Percentiles rank a stretch among this genome's conserved stretches.
phyloP scores from a whole-genome alignment of 2,888 invertebrate genomes.

The Campoplex capitator region DNA sequence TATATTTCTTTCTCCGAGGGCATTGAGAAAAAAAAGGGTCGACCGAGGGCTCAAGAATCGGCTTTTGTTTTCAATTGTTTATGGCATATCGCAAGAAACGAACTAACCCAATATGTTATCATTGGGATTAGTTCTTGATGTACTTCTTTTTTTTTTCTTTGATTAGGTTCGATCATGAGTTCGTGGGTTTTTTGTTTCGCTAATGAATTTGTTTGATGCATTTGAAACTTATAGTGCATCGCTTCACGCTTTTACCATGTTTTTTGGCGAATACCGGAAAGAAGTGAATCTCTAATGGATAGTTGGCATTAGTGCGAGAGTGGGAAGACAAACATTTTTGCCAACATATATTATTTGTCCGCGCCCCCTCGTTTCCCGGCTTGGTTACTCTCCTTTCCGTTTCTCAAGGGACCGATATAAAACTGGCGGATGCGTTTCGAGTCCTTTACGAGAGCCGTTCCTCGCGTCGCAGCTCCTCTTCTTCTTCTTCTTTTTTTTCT shows the following conservation, averaged over 20 bases:
- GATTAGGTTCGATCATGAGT: neutral
- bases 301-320: neutral
- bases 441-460: conserved; percentile 65
- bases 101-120: neutral
- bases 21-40: neutral
- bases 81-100: neutral
- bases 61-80: neutral
- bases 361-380: conserved; percentile 19
- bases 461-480: conserved; percentile 59
- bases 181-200: neutral
- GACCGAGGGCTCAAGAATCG: neutral
- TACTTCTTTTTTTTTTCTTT: neutral
- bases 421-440: conserved; percentile 59
- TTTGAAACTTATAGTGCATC: neutral
- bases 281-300: neutral
- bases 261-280: neutral
- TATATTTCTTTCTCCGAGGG: neutral
- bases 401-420: conserved; percentile 66
- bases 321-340: conserved; percentile 13
- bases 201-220: neutral
- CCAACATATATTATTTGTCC: neutral
- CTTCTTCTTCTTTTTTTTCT: conserved; percentile 43
- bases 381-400: conserved; percentile 35
- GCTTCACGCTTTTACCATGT: neutral
- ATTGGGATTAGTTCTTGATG: neutral